These are phyloP conservation scores for Amphiprion clarkii DNA, from an alignment of 2,797 vertebrate species.

Conservation along the genomic window DNA sequence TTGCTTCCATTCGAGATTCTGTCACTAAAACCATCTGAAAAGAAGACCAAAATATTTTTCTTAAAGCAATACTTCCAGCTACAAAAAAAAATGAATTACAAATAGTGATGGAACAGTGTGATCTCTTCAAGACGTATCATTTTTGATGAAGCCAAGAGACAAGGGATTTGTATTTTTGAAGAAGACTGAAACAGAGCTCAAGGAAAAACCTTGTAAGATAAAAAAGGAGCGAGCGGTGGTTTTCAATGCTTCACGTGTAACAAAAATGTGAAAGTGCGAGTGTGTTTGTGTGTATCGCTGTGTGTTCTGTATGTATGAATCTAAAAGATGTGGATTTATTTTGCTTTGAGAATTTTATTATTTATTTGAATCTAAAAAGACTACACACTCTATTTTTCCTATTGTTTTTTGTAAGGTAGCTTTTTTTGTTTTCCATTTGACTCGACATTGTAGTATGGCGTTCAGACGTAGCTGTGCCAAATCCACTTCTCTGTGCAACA, in stretches of 20 bases:
- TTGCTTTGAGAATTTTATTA: constrained; percentile 64
- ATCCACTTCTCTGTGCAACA: constrained; percentile 12
- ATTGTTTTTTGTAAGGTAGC: constrained; percentile 68
- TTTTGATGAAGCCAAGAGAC: constrained; percentile 45
- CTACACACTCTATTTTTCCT: constrained; percentile 77
- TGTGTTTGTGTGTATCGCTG: constrained; percentile 46
- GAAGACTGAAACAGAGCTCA: constrained; percentile 48
- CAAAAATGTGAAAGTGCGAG: constrained; percentile 58
- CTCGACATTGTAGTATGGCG: constrained; percentile 9
- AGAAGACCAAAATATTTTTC: constrained; percentile 82
- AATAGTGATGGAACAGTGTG: constrained; percentile 15
- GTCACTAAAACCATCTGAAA: constrained; percentile 52
- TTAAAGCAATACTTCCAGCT: constrained; percentile 87
- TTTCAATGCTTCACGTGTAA: constrained; percentile 62
- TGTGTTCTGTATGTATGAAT: constrained; percentile 59
- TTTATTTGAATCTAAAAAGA: constrained; percentile 75
- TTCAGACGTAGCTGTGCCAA: constrained; percentile 40
- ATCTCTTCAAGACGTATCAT: constrained; percentile 23
- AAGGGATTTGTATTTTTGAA: constrained; percentile 66
- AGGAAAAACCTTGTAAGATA: constrained; percentile 30
- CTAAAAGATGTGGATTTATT: constrained; percentile 51
- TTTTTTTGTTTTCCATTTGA: constrained; percentile 41
- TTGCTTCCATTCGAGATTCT: constrained; percentile 49
- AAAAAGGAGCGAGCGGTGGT: constrained; percentile 23
- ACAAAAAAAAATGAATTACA: constrained; percentile 58